Evolutionary conservation across 2,888 invertebrate genomes (phyloP).

Genomic region (Phanerotoma sp.): DNA sequence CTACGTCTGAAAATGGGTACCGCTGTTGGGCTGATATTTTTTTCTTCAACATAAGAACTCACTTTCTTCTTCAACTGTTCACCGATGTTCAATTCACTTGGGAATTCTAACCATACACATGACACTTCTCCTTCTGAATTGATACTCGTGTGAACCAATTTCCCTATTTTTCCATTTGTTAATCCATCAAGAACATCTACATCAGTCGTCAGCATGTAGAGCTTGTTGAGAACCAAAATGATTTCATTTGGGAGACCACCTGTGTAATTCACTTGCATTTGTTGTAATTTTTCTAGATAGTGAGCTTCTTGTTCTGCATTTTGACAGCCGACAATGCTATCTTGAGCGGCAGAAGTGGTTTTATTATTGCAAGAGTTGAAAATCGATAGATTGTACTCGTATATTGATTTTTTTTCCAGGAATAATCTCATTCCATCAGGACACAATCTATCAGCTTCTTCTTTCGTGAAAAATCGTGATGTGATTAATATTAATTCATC

Average conservation of each 20-base stretch:
- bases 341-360: too few species aligned
- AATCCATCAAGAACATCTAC: slow-evolving; percentile 45
- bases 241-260: slow-evolving; percentile 41
- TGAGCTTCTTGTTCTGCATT: too few species aligned
- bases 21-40: background rate
- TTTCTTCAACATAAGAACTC: background rate
- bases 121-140: background rate
- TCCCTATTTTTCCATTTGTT: slow-evolving; percentile 38
- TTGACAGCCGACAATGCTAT: too few species aligned
- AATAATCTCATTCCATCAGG: too few species aligned
- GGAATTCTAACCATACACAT: background rate
- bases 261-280: slow-evolving; percentile 37
- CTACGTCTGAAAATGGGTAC: background rate
- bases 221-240: slow-evolving; percentile 25
- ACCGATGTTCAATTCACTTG: background rate
- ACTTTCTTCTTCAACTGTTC: background rate
- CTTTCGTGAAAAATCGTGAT: too few species aligned
- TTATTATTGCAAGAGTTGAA: too few species aligned
- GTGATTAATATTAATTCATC: too few species aligned
- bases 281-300: slow-evolving; percentile 24
- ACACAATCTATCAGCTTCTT: too few species aligned
- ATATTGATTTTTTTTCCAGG: too few species aligned
- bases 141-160: background rate
- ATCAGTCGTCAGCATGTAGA: slow-evolving; percentile 41
- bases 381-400: too few species aligned